Conservation (phyloP, 2,797 vertebrate species). For the Enteromius trimaculatus region DNA sequence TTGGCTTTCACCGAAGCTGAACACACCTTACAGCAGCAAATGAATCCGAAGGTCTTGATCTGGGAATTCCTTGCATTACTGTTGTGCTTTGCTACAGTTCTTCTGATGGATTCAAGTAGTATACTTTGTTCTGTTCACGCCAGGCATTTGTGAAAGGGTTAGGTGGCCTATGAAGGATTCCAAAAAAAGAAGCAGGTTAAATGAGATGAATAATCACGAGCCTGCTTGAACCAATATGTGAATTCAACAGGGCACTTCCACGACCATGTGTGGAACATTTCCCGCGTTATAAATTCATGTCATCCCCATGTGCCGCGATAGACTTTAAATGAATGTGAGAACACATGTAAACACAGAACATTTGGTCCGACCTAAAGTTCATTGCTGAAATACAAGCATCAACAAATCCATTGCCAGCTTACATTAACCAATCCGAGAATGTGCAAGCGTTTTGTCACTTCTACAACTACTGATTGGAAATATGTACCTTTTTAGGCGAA, state of each 20-base stretch:
- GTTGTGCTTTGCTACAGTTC: constrained; percentile 34
- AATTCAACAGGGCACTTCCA: constrained; percentile 23
- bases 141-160: background rate
- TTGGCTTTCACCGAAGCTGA: constrained; percentile 75
- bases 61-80: constrained; percentile 59
- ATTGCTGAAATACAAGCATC: constrained; percentile 54
- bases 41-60: constrained; percentile 68
- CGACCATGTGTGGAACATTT: constrained; percentile 24
- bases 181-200: background rate
- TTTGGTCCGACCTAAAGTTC: constrained; percentile 36
- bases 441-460: constrained; percentile 55
- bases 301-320: background rate
- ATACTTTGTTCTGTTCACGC: background rate
- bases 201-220: constrained; percentile 3
- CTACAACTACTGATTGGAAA: constrained; percentile 49
- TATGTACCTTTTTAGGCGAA: constrained; percentile 33
- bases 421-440: constrained; percentile 60
- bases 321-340: constrained; percentile 50
- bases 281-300: background rate
- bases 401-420: constrained; percentile 61
- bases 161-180: background rate
- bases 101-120: background rate
- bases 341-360: constrained; percentile 48
- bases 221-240: background rate
- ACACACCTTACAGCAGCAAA: constrained; percentile 71